These are phyloP conservation scores for Caenorhabditis sp. DNA, from an alignment of 2,888 invertebrate species.

Conservation along the genomic window DNA sequence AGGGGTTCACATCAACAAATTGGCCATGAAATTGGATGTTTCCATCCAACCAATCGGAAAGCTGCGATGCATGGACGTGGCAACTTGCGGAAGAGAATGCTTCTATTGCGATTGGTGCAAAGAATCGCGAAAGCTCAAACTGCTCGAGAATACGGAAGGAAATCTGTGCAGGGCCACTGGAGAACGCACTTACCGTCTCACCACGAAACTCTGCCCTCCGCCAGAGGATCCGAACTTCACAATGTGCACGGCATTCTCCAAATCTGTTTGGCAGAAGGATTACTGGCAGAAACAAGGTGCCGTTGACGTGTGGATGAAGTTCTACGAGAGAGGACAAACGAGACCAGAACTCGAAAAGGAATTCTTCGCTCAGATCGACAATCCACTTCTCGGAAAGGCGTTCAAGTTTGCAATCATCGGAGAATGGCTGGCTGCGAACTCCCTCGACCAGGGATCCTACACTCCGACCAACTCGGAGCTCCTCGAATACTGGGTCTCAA, in stretches of 20 bases:
- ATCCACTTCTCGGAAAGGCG: slow-evolving; percentile 77
- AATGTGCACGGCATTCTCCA: slow-evolving; percentile 77
- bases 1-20: slow-evolving; percentile 77
- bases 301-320: slow-evolving; percentile 79
- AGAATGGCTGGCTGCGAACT: slow-evolving; percentile 78
- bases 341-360: slow-evolving; percentile 76
- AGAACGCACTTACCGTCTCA: slow-evolving; percentile 75
- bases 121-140: slow-evolving; percentile 72
- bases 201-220: slow-evolving; percentile 74
- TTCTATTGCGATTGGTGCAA: slow-evolving; percentile 79
- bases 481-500: slow-evolving; percentile 78
- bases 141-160: slow-evolving; percentile 78
- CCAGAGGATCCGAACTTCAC: slow-evolving; percentile 78
- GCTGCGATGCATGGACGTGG: slow-evolving; percentile 78
- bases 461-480: slow-evolving; percentile 78
- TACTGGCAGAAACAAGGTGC: slow-evolving; percentile 79
- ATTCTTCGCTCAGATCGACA: slow-evolving; percentile 78
- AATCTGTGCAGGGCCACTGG: slow-evolving; percentile 77
- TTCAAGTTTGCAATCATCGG: slow-evolving; percentile 78
- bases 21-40: slow-evolving; percentile 79
- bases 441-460: slow-evolving; percentile 77
- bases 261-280: slow-evolving; percentile 79
- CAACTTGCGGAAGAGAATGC: slow-evolving; percentile 78
- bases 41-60: slow-evolving; percentile 78
- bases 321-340: slow-evolving; percentile 75